Base-by-base conservation (phyloP, 2,113 vertebrate genomes). In the Bubo blakistoni region DNA sequence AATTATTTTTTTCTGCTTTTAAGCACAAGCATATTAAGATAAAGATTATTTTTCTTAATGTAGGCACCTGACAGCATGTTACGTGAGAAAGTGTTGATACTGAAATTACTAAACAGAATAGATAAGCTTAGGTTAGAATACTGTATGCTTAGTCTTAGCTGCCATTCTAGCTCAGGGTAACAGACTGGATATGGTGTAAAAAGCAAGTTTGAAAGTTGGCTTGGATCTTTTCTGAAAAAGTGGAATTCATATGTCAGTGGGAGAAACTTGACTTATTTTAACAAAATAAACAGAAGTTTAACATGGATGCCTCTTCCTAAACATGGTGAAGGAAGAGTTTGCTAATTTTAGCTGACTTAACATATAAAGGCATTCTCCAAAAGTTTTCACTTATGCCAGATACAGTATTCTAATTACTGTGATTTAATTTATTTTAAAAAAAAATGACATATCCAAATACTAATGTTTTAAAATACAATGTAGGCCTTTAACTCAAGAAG, bases 401-500 rank as follows among this genome's bases (percentile, higher is more conserved):
- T 40, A 14, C 2, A 13, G 27, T 66, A 59, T 78, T 86, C 19
- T 80, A 26, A 20, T 84, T 72, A 42, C 19, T 86, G 32, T 71
- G n/a, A 66, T 13, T 52, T 17, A 25, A 34, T 47, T 57, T 65
- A 46, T 77, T 78, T 80, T 79, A 16, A 88, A 59, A 49, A 42
- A 42, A 42, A 58, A 7, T 79, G 16, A 9, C 7, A 25, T 46
- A 71, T 78, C 59, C 42, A 82, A 87, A 57, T 67, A 21, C 9
- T 95, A n/a, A 67, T 88, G 2, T 62, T 81, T 79, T 63, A 54
- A 61, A 93, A 71, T 73, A 7, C 27, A 65, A 82, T 49, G 2
- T 77, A 99, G 99, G 93, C 99, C 99, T 10, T 97, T 99, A 97
- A 99, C 98, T 54, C 98, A 98, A 85, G 99, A 99, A 81, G 99